These are phyloP conservation scores for Scleropages formosus DNA, from an alignment of 2,797 vertebrate species.

Conservation along the genomic window DNA sequence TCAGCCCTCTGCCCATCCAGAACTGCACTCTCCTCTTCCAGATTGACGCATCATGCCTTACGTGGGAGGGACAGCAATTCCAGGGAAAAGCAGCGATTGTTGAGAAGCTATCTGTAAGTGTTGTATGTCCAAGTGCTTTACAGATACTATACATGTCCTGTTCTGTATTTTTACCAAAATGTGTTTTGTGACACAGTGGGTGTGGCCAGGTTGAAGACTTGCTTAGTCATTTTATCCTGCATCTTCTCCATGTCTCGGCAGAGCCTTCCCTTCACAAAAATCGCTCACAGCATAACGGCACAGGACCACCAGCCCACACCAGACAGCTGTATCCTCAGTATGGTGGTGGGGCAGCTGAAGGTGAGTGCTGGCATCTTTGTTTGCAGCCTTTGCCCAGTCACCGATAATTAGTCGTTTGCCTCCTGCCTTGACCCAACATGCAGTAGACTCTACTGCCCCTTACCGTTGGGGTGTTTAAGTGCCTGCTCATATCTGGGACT, in stretches of 20 bases:
- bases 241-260: constrained; percentile 52
- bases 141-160: too few relatives aligned
- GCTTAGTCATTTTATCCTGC: background rate
- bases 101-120: constrained; percentile 92
- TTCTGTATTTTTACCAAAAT: too few relatives aligned
- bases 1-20: background rate
- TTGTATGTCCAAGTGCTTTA: too few relatives aligned
- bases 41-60: constrained; percentile 97
- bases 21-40: constrained; percentile 51
- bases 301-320: constrained; percentile 98
- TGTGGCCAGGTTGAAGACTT: background rate
- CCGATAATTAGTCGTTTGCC: background rate
- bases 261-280: constrained; percentile 98
- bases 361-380: constrained; percentile 73
- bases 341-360: constrained; percentile 98
- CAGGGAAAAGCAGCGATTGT: constrained; percentile 96
- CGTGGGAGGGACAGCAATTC: constrained; percentile 97
- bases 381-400: background rate
- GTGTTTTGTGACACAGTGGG: background rate
- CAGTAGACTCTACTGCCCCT: background rate
- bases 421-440: background rate
- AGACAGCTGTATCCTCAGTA: constrained; percentile 96
- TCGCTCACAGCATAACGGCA: constrained; percentile 95
- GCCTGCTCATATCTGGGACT: background rate
- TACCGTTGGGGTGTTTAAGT: too few relatives aligned